Base-by-base conservation (phyloP, 2,797 vertebrate species). In the Champsocephalus esox region DNA sequence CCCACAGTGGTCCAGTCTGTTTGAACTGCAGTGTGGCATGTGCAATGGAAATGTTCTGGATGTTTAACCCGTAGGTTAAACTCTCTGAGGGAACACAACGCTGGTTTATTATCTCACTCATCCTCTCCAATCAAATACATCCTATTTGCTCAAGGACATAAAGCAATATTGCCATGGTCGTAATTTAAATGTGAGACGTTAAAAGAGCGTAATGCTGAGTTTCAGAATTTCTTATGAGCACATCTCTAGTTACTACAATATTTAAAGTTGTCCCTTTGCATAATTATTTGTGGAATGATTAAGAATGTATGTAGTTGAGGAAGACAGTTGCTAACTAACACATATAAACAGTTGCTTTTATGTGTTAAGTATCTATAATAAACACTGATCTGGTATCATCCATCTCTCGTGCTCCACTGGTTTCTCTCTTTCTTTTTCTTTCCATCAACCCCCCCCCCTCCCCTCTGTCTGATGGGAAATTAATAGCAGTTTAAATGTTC, bases 401-500 rank as follows among this genome's bases (percentile, higher is more conserved):
- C 4, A 51, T 70, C 55, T 73, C 44, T 64, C 63, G 12, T 4
- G 24, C 50, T 59, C 32, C 10, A 24, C n/a, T 63, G 46, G 21
- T 58, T 41, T 75, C 71, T 55, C 71, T 59, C 49, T 21, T 48
- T 64, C 55, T 57, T 9, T 61, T 48, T 45, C 48, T 62, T 49
- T 72, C 38, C 51, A n/a, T 56, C 21, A 38, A 9, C 9, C 13
- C 12, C 12, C 43, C 45, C 32, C 50, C 34, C 13, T 63, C 19
- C 67, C n/a, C 59, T 61, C 16, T 41, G 58, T 54, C 65, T 87
- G 78, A 88, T 80, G 84, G 89, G 73, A 88, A 72, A 84, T 83
- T 83, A 90, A 89, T 77, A 72, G 74, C 65, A 85, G 73, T 79
- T 81, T 83, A 84, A 91, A 84, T 78, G 74, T 79, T 74, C 9